Conservation (phyloP, 2,888 invertebrate species). For the Hypomecis punctinalis region DNA sequence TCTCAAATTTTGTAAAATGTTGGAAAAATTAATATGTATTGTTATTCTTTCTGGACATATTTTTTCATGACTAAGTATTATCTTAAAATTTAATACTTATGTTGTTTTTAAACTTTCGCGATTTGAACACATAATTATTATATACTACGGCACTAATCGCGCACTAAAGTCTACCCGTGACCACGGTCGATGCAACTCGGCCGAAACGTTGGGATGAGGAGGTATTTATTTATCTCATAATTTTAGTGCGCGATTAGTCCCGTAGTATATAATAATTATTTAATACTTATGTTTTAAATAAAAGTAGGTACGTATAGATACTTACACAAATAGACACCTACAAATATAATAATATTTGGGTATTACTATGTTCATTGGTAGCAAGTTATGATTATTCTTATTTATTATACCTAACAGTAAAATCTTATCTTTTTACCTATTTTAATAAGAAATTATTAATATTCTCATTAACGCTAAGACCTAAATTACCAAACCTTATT, state of each 20-base stretch:
- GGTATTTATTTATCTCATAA: too few species aligned
- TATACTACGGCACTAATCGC: too few species aligned
- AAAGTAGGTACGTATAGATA: neutral
- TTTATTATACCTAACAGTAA: neutral
- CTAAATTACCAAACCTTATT: slow-evolving; percentile 35
- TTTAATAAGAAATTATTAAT: slow-evolving; percentile 3
- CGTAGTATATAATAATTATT: too few species aligned
- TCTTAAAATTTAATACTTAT: too few species aligned
- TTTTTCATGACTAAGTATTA: neutral
- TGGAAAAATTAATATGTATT: too few species aligned
- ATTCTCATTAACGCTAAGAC: slow-evolving; percentile 2
- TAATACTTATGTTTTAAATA: neutral
- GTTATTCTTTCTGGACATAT: neutral
- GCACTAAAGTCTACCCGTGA: too few species aligned
- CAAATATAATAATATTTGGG: neutral
- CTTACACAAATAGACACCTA: neutral
- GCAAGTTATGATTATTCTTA: slow-evolving; percentile 13
- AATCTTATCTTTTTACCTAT: slow-evolving; percentile 11
- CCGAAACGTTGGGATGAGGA: too few species aligned
- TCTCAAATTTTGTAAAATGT: neutral
- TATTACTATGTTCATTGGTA: slow-evolving; percentile 32
- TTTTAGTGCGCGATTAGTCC: too few species aligned
- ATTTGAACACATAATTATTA: too few species aligned
- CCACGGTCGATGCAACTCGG: too few species aligned
- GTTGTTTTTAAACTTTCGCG: too few species aligned